phyloP scores from a whole-genome alignment of 35 echinoderm and acorn worm genomes.

The Ophioderma brevispina region DNA sequence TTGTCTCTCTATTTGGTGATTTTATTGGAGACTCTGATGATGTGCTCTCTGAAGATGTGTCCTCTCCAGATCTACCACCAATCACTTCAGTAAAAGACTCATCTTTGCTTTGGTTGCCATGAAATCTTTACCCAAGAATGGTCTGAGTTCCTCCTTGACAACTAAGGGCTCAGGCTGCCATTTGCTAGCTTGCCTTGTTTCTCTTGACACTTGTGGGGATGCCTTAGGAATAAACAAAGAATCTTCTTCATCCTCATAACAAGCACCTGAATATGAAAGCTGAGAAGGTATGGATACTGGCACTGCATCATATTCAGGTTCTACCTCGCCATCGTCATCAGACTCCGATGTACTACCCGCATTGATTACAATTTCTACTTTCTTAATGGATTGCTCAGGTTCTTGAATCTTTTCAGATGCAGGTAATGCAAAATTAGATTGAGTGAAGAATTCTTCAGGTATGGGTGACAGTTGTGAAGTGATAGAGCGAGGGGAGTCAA shows the following conservation, averaged over 20 bases:
- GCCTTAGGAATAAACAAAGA: neutral
- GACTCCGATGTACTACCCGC: neutral
- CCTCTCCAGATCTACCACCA: conserved; percentile 23
- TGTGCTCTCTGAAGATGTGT: conserved; percentile 14
- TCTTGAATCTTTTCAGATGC: neutral
- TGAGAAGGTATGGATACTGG: neutral
- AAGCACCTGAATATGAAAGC: neutral
- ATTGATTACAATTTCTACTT: neutral
- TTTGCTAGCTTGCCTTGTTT: neutral
- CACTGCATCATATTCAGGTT: neutral
- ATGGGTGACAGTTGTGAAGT: neutral
- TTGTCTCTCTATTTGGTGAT: neutral
- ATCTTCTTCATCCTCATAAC: neutral
- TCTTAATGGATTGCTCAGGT: neutral
- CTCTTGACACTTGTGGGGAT: neutral
- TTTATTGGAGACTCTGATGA: neutral
- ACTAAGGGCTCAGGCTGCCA: neutral
- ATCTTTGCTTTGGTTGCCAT: conserved; percentile 62
- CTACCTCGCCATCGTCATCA: neutral
- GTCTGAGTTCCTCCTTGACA: conserved; percentile 13
- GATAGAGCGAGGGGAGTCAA: neutral
- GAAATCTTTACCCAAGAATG: conserved; percentile 63
- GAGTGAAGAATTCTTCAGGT: neutral
- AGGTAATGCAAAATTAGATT: neutral
- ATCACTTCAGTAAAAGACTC: conserved; percentile 54